phyloP scores from a whole-genome alignment of 2,888 invertebrate genomes.

The Cynaeus angustus region DNA sequence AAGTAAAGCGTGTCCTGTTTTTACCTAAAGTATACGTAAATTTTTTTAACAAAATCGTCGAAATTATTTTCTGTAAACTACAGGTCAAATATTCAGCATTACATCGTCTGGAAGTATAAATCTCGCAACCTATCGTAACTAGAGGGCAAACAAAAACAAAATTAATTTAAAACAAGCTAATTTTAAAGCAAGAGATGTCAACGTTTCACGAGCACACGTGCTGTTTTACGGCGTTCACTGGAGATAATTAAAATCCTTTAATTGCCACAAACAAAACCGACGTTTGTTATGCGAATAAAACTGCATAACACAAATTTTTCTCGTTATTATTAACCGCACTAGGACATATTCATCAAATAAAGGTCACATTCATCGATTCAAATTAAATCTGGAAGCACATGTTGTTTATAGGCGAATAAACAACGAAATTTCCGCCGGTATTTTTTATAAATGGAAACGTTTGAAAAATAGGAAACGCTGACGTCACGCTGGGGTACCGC shows the following conservation, averaged over 20 bases:
- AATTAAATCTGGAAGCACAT: constrained; percentile 26
- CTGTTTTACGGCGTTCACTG: constrained; percentile 31
- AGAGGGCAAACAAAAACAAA: constrained; percentile 4
- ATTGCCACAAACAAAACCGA: constrained; percentile 35
- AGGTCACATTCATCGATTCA: constrained; percentile 35
- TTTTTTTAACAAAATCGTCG: too few relatives aligned
- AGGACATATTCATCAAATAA: constrained; percentile 26
- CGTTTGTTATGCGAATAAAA: constrained; percentile 26
- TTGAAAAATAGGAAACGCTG: constrained; percentile 1
- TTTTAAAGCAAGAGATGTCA: constrained; percentile 35
- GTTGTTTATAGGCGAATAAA: too few relatives aligned
- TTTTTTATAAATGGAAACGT: too few relatives aligned
- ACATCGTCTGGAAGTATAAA: too few relatives aligned
- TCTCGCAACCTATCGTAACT: too few relatives aligned
- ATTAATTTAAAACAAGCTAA: constrained; percentile 36
- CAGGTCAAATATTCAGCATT: too few relatives aligned
- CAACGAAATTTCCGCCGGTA: too few relatives aligned
- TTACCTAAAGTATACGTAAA: too few relatives aligned
- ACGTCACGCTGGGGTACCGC: constrained; percentile 27
- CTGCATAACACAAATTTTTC: constrained; percentile 26
- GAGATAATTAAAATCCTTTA: constrained; percentile 43
- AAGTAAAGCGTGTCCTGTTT: too few relatives aligned
- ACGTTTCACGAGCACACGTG: constrained; percentile 45
- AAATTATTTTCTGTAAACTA: too few relatives aligned
- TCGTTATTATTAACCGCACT: constrained; percentile 8